Evolutionary conservation across 1,140 invertebrate genomes (phyloP).

Genomic region (Psix sp.): DNA sequence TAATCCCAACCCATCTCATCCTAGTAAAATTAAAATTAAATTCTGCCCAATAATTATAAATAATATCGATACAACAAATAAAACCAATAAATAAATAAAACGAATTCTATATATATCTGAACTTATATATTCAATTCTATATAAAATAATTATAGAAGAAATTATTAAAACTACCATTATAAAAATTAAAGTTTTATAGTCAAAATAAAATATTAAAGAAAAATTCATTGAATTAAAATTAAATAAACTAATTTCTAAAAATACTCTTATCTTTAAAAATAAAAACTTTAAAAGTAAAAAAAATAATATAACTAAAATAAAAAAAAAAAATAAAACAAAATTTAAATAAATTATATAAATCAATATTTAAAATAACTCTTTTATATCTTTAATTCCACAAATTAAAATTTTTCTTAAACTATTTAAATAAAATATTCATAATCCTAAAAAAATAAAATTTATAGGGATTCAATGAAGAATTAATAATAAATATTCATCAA

Average conservation of each 20-base stretch:
- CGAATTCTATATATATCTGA: conserved; percentile 76
- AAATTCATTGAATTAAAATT: conserved; percentile 73
- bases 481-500: conserved; percentile 79
- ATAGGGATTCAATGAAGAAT: conserved; percentile 80
- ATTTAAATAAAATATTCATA: conserved; percentile 76
- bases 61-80: conserved; percentile 83
- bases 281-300: conserved; percentile 72
- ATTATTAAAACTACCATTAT: conserved; percentile 79
- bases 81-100: conserved; percentile 79
- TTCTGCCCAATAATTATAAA: conserved; percentile 83
- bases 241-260: conserved; percentile 77
- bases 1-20: conserved; percentile 82
- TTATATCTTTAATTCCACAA: conserved; percentile 79
- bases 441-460: conserved; percentile 79
- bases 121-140: conserved; percentile 80
- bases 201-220: conserved; percentile 78
- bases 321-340: conserved; percentile 71
- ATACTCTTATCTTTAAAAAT: conserved; percentile 70
- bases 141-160: conserved; percentile 80
- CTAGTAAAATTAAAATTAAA: conserved; percentile 83
- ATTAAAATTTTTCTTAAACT: conserved; percentile 81
- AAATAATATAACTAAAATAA: conserved; percentile 65
- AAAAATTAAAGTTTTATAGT: conserved; percentile 80
- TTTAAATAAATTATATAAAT: conserved; percentile 70
- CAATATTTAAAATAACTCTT: conserved; percentile 73